Conservation (phyloP, 2,888 invertebrate genomes). For the Incurvaria masculella region DNA sequence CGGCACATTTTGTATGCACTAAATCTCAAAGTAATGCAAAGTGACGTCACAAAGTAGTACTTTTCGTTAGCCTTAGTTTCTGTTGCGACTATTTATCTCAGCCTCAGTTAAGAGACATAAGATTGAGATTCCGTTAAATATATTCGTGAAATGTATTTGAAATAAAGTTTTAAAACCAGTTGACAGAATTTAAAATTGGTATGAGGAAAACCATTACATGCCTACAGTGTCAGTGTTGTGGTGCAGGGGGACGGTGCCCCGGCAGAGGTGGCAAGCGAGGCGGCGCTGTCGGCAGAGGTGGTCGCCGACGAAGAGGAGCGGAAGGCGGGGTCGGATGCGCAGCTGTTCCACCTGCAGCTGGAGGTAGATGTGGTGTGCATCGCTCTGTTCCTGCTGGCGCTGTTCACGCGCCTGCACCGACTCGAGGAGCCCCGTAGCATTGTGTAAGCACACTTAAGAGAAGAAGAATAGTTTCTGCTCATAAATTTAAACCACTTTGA, state of each 20-base stretch:
- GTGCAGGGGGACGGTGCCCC: constrained; percentile 26
- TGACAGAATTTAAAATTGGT: too few relatives aligned
- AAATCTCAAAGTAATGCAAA: too few relatives aligned
- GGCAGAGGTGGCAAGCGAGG: constrained; percentile 14
- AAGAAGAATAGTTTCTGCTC: constrained; percentile 6
- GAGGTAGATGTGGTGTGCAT: constrained; percentile 75
- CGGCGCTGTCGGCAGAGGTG: background rate
- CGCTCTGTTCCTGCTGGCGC: constrained; percentile 64
- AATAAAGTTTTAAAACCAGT: too few relatives aligned
- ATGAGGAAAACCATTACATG: background rate
- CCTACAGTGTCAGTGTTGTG: constrained; percentile 1
- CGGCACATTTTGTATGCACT: too few relatives aligned
- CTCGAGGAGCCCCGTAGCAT: constrained; percentile 82
- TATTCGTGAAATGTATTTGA: too few relatives aligned
- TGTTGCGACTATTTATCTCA: too few relatives aligned
- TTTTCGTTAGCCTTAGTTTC: too few relatives aligned
- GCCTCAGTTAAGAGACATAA: too few relatives aligned
- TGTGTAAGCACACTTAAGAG: constrained; percentile 79
- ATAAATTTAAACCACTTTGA: too few relatives aligned
- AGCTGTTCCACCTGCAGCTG: constrained; percentile 50
- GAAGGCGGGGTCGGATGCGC: background rate
- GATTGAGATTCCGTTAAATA: too few relatives aligned
- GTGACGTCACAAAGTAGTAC: too few relatives aligned
- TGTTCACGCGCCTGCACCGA: constrained; percentile 77
- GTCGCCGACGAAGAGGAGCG: background rate